These are phyloP conservation scores for Actinostola sp. DNA, from an alignment of 92 coral and sea anemone genomes.

Conservation along the genomic window DNA sequence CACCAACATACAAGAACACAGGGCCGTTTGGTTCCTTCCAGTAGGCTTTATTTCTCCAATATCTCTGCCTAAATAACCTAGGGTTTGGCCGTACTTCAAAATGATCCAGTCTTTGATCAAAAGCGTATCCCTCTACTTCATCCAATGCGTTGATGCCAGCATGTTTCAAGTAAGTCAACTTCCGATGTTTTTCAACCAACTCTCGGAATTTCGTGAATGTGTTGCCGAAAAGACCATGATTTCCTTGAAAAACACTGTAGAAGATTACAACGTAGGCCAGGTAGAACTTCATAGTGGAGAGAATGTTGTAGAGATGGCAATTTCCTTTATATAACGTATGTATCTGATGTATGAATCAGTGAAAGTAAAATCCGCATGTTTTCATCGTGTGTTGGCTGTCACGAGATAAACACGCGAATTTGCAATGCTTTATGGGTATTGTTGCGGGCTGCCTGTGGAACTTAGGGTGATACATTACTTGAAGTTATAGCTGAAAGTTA, in stretches of 20 bases:
- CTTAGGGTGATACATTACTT: too few relatives aligned
- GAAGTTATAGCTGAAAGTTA: too few relatives aligned
- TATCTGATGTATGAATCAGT: too few relatives aligned
- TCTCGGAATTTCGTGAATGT: slow-evolving; percentile 21
- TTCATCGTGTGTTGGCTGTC: background rate
- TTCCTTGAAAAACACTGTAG: background rate
- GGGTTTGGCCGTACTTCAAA: slow-evolving; percentile 47
- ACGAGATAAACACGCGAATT: slow-evolving; percentile 5
- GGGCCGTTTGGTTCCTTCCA: slow-evolving; percentile 68
- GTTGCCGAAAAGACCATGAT: slow-evolving; percentile 13
- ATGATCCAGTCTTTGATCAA: slow-evolving; percentile 66
- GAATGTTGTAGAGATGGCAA: background rate
- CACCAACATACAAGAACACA: slow-evolving; percentile 73
- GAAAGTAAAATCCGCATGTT: too few relatives aligned
- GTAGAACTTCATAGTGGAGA: background rate
- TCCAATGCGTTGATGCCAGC: background rate
- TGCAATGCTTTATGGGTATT: slow-evolving; percentile 7
- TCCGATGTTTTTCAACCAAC: slow-evolving; percentile 7
- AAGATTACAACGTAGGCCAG: background rate
- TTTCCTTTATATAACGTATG: too few relatives aligned
- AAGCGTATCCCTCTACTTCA: slow-evolving; percentile 30
- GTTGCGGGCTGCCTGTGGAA: too few relatives aligned
- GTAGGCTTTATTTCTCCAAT: slow-evolving; percentile 60
- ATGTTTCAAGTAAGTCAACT: background rate
- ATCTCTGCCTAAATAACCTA: slow-evolving; percentile 56